phyloP scores from a whole-genome alignment of 2,797 vertebrate genomes.

The Neostethus bicornis region DNA sequence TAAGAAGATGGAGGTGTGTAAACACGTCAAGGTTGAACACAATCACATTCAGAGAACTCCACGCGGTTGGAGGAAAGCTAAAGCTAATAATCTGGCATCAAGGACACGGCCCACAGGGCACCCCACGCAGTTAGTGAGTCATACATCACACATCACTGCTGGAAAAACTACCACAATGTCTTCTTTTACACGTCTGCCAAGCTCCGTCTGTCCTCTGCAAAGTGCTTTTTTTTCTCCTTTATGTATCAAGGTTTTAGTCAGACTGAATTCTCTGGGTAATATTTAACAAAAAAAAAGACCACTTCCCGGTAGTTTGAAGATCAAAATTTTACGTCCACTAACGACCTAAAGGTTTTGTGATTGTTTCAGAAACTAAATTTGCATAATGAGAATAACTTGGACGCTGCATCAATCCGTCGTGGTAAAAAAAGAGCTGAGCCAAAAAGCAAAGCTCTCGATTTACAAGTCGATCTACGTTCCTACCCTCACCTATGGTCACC shows the following conservation, averaged over 20 bases:
- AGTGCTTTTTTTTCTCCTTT: conserved; percentile 60
- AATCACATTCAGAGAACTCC: conserved; percentile 80
- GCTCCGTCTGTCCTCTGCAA: conserved; percentile 57
- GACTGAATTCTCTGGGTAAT: conserved; percentile 10
- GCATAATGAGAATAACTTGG: conserved; percentile 30
- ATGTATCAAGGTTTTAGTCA: conserved; percentile 46
- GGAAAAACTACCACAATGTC: conserved; percentile 48
- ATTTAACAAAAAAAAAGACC: neutral
- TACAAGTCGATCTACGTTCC: no score
- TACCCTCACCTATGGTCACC: no score
- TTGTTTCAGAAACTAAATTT: neutral
- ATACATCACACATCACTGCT: conserved; percentile 55
- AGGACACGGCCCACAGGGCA: conserved; percentile 63
- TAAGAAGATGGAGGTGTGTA: conserved; percentile 78
- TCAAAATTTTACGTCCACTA: neutral
- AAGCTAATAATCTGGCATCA: conserved; percentile 73
- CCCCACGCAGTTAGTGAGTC: conserved; percentile 58
- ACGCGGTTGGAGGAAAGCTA: conserved; percentile 68
- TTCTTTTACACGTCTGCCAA: conserved; percentile 42
- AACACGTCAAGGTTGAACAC: conserved; percentile 76
- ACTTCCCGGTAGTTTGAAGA: conserved; percentile 15
- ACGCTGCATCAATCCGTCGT: no score
- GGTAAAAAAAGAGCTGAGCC: no score
- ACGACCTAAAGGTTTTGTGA: neutral
- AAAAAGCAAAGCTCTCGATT: no score